A percentile compares a stretch with the other conserved stretches of the same genome.
Evolutionary conservation across 1,140 invertebrate species (phyloP).

Genomic region (Zaprionus inermis): DNA sequence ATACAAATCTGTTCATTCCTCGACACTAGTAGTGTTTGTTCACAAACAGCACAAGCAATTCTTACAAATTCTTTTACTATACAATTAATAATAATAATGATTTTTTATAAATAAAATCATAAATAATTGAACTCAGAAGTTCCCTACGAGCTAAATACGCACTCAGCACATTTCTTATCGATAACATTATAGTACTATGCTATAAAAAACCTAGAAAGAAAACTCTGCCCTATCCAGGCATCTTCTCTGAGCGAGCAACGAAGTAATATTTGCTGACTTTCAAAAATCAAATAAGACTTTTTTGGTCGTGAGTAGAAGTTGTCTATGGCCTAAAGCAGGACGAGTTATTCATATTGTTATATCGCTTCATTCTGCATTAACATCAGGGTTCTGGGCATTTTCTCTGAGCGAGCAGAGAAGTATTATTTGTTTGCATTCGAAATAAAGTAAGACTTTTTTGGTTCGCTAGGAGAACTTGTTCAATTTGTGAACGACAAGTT

Average conservation of each 20-base stretch:
- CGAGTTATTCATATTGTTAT: too few relatives aligned
- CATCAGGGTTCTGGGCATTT: slow-evolving; percentile 4
- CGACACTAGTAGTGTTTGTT: slow-evolving; percentile 57
- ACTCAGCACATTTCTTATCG: too few relatives aligned
- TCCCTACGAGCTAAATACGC: too few relatives aligned
- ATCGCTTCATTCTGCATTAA: neutral
- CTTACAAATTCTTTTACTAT: too few relatives aligned
- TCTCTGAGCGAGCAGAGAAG: slow-evolving; percentile 41
- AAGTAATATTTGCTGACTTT: slow-evolving; percentile 57
- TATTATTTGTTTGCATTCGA: slow-evolving; percentile 35
- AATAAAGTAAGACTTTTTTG: slow-evolving; percentile 42
- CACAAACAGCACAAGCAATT: slow-evolving; percentile 1
- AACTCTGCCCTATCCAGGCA: slow-evolving; percentile 4
- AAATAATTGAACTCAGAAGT: too few relatives aligned
- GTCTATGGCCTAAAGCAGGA: neutral
- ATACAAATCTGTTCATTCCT: slow-evolving; percentile 70
- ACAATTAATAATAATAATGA: neutral
- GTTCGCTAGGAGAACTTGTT: slow-evolving; percentile 38
- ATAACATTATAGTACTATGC: too few relatives aligned
- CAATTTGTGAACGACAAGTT: too few relatives aligned
- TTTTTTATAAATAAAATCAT: too few relatives aligned
- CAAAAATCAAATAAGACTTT: slow-evolving; percentile 57
- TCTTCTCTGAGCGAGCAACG: slow-evolving; percentile 51
- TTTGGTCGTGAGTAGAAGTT: slow-evolving; percentile 59
- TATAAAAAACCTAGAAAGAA: too few relatives aligned